Conservation (phyloP, 2,888 invertebrate species). For the Himalopsyche tibetana region DNA sequence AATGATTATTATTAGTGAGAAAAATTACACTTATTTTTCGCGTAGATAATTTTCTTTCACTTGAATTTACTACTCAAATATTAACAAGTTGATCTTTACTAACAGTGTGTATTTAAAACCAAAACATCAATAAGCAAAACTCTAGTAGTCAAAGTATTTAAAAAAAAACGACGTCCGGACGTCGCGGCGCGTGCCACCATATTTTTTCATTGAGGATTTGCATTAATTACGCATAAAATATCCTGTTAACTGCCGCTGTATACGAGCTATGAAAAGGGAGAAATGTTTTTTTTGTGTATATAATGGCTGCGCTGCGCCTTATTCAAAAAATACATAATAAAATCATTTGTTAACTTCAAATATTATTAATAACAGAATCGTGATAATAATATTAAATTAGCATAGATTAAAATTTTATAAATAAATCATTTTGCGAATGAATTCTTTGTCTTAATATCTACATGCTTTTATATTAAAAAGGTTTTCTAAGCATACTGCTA, state of each 20-base stretch:
- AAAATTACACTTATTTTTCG: too few species aligned
- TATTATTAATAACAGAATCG: background rate
- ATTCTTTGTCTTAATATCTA: too few species aligned
- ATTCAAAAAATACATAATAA: background rate
- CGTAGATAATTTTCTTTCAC: too few species aligned
- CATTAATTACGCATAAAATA: constrained; percentile 63
- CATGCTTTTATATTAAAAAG: too few species aligned
- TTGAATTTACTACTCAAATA: too few species aligned
- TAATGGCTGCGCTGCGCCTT: constrained; percentile 29
- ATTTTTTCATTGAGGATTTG: constrained; percentile 54
- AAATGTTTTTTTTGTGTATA: background rate
- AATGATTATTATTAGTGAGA: too few species aligned
- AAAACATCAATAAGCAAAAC: background rate
- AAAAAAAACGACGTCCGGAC: constrained; percentile 48
- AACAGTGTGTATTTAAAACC: background rate
- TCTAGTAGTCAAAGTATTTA: background rate
- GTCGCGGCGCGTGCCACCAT: constrained; percentile 28
- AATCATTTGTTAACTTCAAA: constrained; percentile 1
- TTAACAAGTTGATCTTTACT: too few species aligned
- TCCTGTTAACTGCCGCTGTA: constrained; percentile 51
- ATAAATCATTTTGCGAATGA: too few species aligned
- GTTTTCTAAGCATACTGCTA: too few species aligned
- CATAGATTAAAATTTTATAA: too few species aligned
- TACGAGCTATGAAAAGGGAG: constrained; percentile 10
- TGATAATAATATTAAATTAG: background rate